These are phyloP conservation scores for Loxodonta africana DNA, from an alignment of 2,113 vertebrate genomes.

Conservation along the genomic window DNA sequence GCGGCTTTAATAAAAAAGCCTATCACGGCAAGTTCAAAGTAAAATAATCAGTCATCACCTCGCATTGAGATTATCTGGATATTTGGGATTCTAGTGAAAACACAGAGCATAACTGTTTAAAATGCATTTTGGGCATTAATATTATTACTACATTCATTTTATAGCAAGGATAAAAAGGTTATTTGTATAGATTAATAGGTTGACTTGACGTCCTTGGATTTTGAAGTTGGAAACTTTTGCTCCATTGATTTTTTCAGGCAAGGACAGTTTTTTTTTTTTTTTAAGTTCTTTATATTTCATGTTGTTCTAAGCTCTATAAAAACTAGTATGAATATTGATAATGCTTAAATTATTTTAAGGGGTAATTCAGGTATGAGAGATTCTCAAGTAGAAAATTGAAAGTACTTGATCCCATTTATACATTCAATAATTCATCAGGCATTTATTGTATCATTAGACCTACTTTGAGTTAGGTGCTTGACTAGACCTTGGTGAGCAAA, in stretches of 20 bases:
- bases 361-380: neutral
- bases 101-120: neutral
- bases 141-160: conserved; percentile 27
- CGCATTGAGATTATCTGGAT: conserved; percentile 27
- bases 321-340: neutral
- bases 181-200: neutral
- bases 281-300: neutral
- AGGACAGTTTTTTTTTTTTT: neutral
- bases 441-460: conserved; percentile 9
- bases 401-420: neutral
- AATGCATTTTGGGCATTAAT: neutral
- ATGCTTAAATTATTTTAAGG: neutral
- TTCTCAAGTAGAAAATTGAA: conserved; percentile 21
- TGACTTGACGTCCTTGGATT: neutral
- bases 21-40: conserved; percentile 34
- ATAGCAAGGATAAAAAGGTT: neutral
- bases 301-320: neutral
- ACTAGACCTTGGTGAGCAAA: neutral
- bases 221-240: neutral
- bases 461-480: neutral
- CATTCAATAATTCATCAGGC: neutral
- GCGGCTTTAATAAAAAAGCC: conserved; percentile 34
- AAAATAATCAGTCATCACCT: conserved; percentile 13
- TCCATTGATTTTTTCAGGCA: neutral
- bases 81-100: neutral